phyloP scores from a whole-genome alignment of 2,113 vertebrate genomes.

The Etia nguti region DNA sequence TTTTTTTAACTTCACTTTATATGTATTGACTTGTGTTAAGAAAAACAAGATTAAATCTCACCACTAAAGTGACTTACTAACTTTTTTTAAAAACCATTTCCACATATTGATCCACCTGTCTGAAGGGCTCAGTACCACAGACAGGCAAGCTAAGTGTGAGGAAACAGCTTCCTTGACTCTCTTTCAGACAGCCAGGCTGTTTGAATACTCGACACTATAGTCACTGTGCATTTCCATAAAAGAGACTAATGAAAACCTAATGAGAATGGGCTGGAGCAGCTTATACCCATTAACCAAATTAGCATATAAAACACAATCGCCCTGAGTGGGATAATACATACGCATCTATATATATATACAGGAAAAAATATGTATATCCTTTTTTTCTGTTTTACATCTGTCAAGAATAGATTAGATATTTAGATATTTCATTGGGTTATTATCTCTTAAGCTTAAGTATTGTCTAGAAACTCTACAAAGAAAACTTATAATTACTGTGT shows the following conservation, averaged over 20 bases:
- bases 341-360: background rate
- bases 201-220: conserved; percentile 11
- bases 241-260: conserved; percentile 67
- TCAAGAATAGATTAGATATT: background rate
- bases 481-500: background rate
- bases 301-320: conserved; percentile 67
- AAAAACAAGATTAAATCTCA: conserved; percentile 1
- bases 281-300: conserved; percentile 67
- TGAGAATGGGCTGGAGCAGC: conserved; percentile 61
- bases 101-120: background rate
- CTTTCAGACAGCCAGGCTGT: background rate
- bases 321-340: conserved; percentile 6
- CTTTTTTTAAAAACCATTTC: background rate
- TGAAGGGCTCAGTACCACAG: background rate
- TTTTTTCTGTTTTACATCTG: background rate
- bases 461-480: background rate
- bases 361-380: background rate
- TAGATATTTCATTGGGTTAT: background rate
- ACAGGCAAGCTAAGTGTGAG: background rate
- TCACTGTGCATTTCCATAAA: conserved; percentile 58
- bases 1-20: background rate
- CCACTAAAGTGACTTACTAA: background rate
- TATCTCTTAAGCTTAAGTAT: background rate
- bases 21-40: background rate
- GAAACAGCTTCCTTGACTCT: background rate